Evolutionary conservation across 2,113 vertebrate genomes (phyloP).

Genomic region (Alectura lathami): DNA sequence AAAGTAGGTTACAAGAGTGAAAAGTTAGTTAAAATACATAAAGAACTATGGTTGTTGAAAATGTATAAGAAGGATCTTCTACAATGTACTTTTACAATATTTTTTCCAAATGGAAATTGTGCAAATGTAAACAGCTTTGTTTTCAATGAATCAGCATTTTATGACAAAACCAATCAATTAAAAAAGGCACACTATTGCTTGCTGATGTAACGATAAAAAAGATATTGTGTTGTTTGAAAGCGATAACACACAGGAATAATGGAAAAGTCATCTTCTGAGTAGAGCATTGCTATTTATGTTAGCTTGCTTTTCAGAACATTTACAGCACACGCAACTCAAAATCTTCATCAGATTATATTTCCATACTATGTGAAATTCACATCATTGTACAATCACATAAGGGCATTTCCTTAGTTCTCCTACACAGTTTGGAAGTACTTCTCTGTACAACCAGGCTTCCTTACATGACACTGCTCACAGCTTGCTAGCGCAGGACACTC

Average conservation of each 20-base stretch:
- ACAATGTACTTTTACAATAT: not conserved
- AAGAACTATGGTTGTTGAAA: not conserved
- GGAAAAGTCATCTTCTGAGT: not conserved
- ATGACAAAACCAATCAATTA: not conserved
- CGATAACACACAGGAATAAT: not conserved
- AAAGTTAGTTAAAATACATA: constrained; percentile 20
- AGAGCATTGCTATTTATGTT: not conserved
- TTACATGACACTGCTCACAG: not conserved
- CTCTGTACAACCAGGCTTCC: not conserved
- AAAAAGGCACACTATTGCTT: not conserved
- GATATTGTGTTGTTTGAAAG: not conserved
- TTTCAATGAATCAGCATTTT: not conserved
- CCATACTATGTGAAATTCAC: not conserved
- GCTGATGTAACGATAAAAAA: not conserved
- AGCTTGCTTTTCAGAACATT: not conserved
- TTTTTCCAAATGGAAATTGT: not conserved
- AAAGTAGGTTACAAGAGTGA: not conserved
- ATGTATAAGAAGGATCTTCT: not conserved
- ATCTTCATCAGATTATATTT: not conserved
- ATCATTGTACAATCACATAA: not conserved
- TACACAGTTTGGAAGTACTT: not conserved
- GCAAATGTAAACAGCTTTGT: not conserved
- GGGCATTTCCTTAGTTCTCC: not conserved
- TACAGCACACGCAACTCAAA: not conserved
- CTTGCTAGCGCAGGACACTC: not conserved